Base-by-base conservation (phyloP, 1,140 invertebrate genomes). In the Philaenus spumarius region DNA sequence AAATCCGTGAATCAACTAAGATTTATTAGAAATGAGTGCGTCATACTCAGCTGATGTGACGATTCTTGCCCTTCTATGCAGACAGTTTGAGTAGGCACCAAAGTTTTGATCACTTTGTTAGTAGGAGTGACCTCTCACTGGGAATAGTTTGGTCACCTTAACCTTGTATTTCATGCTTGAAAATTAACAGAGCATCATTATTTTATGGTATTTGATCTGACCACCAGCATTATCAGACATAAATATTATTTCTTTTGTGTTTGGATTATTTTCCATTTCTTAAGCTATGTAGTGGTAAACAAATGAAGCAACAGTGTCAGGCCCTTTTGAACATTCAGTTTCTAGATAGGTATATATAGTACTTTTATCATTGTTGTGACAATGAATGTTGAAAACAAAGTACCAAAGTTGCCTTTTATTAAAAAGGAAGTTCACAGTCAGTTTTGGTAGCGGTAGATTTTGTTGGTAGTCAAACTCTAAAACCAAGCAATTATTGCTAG, bases 401-500 rank as follows among this genome's bases (percentile, higher is more conserved):
- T 45, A 40, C 55, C 60, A 52, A 2, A 58, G 24, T 20, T 52
- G 50, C 15, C 60, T 42, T 47, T 58, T 58, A 24, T 62, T 59
- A 47, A 62, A 62, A 17, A 52, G 60, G 1, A 20, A 12, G 12
- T 12, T 62, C n/a, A 58, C 56, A 47, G 20, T 53, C 15, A 62
- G n/a, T 15, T 59, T 58, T 39, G 60, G 60, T 15, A 62, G 30
- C 5, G 60, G 55, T 14, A 47, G 40, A 58, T 62, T 62, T 46
- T 62, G 60, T 43, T 20, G 46, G 35, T 62, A 62, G 40, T 62
- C 60, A 43, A 62, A 62, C 37, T 62, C 60, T 2, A 62, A 34
- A 12, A 59, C 60, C 12, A 58, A 26, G 22, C 26, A 22, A 52
- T 51, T 30, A 40, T n/a, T 39, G 17, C 34, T 22, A 54, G 51